These are phyloP conservation scores for Dipodomys stephensi DNA, from an alignment of 2,113 vertebrate genomes.

Conservation along the genomic window DNA sequence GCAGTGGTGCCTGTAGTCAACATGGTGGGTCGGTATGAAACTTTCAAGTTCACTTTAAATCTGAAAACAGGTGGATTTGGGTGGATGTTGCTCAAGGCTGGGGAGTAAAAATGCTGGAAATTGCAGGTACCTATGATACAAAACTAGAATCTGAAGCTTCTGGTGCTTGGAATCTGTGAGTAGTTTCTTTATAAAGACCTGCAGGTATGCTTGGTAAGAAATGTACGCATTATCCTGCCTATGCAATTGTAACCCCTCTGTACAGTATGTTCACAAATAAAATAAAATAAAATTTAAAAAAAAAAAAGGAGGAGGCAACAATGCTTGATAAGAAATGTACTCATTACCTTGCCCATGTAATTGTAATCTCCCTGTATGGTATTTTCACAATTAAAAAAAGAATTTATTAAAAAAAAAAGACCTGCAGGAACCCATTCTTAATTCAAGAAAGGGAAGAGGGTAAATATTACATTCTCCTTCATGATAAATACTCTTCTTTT, in stretches of 20 bases:
- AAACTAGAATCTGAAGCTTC: background rate
- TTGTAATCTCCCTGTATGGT: too few species aligned
- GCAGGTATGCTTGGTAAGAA: too few species aligned
- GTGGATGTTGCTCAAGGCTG: background rate
- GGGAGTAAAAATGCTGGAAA: background rate
- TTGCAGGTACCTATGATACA: background rate
- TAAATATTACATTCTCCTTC: background rate
- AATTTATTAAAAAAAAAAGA: too few species aligned
- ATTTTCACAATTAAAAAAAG: too few species aligned
- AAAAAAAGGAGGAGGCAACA: too few species aligned
- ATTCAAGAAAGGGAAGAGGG: background rate
- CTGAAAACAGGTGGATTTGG: conserved; percentile 17
- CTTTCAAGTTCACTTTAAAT: conserved; percentile 43
- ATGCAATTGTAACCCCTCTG: too few species aligned
- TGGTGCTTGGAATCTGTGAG: background rate
- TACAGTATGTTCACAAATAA: too few species aligned
- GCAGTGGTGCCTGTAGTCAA: background rate
- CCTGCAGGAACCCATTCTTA: background rate
- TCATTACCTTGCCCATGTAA: too few species aligned
- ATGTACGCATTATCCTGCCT: too few species aligned
- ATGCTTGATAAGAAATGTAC: too few species aligned
- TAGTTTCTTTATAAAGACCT: background rate
- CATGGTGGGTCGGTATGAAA: background rate
- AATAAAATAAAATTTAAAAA: too few species aligned
- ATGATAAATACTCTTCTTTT: background rate